Conservation (phyloP, 2,113 vertebrate species). For the Anas platyrhynchos region DNA sequence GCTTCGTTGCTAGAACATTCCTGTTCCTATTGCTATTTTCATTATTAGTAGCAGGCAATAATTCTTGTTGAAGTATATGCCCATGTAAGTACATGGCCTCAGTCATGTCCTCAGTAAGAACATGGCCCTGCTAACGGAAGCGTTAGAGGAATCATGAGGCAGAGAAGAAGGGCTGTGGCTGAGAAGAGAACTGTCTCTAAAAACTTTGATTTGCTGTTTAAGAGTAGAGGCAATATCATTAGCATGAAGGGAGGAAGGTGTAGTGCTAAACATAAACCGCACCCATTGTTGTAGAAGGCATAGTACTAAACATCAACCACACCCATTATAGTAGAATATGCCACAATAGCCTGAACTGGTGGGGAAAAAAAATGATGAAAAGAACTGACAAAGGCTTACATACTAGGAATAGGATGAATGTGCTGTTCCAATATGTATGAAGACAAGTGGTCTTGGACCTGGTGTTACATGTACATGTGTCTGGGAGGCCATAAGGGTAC, state of each 20-base stretch:
- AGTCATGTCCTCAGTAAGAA: neutral
- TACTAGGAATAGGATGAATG: neutral
- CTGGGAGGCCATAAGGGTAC: neutral
- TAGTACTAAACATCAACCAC: neutral
- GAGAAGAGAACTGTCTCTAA: neutral
- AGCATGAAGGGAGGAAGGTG: neutral
- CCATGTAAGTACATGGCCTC: neutral
- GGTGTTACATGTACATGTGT: neutral
- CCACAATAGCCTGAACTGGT: neutral
- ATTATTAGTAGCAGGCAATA: neutral
- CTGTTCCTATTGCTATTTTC: neutral
- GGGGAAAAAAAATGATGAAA: neutral
- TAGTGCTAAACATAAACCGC: neutral
- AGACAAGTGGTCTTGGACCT: neutral
- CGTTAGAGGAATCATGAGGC: neutral
- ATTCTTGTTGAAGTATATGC: neutral
- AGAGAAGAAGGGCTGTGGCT: neutral
- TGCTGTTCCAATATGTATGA: neutral
- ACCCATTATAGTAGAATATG: neutral
- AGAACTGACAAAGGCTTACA: neutral
- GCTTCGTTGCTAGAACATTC: neutral
- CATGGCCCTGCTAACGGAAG: rapidly evolving
- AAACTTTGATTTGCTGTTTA: neutral
- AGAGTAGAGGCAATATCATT: neutral
- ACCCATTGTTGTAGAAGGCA: neutral